phyloP scores from a whole-genome alignment of 1,140 invertebrate genomes.

The Drosophila paulistorum region DNA sequence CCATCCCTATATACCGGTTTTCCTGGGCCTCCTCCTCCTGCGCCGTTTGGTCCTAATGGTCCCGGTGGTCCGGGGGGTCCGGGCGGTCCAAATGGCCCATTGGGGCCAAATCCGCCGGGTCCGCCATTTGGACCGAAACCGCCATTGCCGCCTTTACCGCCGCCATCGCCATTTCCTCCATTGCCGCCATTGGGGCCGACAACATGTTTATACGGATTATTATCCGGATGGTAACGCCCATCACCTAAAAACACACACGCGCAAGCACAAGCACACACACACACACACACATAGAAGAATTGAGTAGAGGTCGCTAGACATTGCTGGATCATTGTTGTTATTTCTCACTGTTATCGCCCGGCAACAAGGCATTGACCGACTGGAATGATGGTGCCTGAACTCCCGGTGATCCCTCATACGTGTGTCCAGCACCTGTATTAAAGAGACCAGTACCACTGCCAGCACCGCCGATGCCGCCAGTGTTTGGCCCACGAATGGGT shows the following conservation, averaged over 20 bases:
- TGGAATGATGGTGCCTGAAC: constrained; percentile 70
- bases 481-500: constrained; percentile 44
- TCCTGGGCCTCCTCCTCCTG: constrained; percentile 74
- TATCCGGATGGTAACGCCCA: constrained; percentile 60
- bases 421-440: constrained; percentile 75
- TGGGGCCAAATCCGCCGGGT: constrained; percentile 56
- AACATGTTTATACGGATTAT: constrained; percentile 65
- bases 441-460: constrained; percentile 54
- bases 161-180: constrained; percentile 37
- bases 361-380: constrained; percentile 62
- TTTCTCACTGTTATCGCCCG: constrained; percentile 64
- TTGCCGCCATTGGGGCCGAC: constrained; percentile 58
- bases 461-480: not conserved
- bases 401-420: constrained; percentile 65
- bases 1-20: constrained; percentile 69
- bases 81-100: constrained; percentile 62
- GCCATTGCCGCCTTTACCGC: constrained; percentile 47
- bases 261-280: not conserved
- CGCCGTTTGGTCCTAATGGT: constrained; percentile 57
- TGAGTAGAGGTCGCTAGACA: constrained; percentile 10
- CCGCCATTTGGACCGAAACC: constrained; percentile 56
- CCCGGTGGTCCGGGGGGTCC: constrained; percentile 52
- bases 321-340: constrained; percentile 30
- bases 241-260: constrained; percentile 74
- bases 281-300: constrained; percentile 39